Conservation (phyloP, 2,113 vertebrate genomes). For the Macrotis lagotis region DNA sequence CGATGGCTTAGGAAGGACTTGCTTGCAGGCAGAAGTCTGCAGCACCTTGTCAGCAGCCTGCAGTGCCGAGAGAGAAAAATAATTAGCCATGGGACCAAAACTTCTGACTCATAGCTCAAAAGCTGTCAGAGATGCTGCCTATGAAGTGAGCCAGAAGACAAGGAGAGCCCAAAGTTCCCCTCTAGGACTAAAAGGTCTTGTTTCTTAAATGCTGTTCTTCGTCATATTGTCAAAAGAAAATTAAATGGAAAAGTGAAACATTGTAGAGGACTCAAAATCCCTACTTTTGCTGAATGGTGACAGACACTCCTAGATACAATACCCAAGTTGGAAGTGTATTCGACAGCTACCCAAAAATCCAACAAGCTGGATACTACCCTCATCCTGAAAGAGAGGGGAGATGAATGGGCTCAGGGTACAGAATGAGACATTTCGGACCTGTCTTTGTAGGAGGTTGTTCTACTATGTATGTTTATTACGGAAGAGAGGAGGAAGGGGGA, state of each 20-base stretch:
- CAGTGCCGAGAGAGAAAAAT: neutral
- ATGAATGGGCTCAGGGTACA: neutral
- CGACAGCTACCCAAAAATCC: neutral
- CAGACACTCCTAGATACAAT: neutral
- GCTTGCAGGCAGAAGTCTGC: neutral
- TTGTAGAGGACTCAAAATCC: neutral
- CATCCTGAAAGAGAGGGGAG: neutral
- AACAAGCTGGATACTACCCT: neutral
- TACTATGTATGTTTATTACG: neutral
- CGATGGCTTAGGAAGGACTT: slow-evolving; percentile 76
- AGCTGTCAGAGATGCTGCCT: fast-evolving
- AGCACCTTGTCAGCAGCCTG: slow-evolving; percentile 69
- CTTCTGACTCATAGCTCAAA: neutral
- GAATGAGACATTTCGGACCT: neutral
- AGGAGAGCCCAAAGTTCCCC: neutral
- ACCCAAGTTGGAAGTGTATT: neutral
- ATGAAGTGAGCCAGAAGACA: neutral
- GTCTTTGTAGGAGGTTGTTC: neutral
- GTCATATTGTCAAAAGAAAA: neutral
- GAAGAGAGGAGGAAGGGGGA: neutral
- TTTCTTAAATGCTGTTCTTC: neutral
- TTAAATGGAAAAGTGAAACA: neutral
- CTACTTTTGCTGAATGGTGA: neutral
- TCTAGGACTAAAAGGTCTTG: neutral
- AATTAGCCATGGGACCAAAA: neutral